Base-by-base conservation (phyloP, 1,140 invertebrate species). In the Sycobia sp. region DNA sequence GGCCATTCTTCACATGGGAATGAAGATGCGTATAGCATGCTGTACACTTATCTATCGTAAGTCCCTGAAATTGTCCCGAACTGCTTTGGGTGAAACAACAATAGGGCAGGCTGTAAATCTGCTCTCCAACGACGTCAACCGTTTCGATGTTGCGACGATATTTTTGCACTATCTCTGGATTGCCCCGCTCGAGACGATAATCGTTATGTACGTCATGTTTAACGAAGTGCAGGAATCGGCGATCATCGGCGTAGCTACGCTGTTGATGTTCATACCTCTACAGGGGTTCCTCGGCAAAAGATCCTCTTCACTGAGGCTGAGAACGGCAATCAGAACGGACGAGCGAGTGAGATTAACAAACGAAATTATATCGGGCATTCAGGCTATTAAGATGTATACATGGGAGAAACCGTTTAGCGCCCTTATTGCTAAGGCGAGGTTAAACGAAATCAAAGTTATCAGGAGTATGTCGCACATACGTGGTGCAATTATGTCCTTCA, bases 361-460 rank as follows among this genome's bases (percentile, higher is more conserved):
- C 73, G 93, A 95, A 73, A 89, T 95, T 13, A 88, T 95, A 16
- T 85, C 85, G 41, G 89, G 89, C n/a, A 90, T 91, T 23, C 88
- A 90, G 65, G 88, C 89, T 2, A 93, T 91, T 25, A 97, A 97
- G 82, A 95, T 96, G 93, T 94, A 94, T 72, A 88, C 90, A 0
- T 95, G 93, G 93, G 92, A 95, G 75, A 86, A 88, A 58, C 91
- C 91, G 0, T 94, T 95, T 73, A 88, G 88, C 3, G 84, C 84
- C 54, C 78, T 93, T 27, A 86, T 93, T 11, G 75, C 81, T 39
- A 67, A 67, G 13, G 81, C 84, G 11, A 71, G 86, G 70, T 81
- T 60, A 56, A 86, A 85, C 69, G 88, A 89, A 77, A 84, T 92
- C 55, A 85, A 83, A 54, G 85, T 89, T 0, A 89, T 94, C 36